Conservation (phyloP, 1,140 invertebrate genomes). For the Megalopta genalis region DNA sequence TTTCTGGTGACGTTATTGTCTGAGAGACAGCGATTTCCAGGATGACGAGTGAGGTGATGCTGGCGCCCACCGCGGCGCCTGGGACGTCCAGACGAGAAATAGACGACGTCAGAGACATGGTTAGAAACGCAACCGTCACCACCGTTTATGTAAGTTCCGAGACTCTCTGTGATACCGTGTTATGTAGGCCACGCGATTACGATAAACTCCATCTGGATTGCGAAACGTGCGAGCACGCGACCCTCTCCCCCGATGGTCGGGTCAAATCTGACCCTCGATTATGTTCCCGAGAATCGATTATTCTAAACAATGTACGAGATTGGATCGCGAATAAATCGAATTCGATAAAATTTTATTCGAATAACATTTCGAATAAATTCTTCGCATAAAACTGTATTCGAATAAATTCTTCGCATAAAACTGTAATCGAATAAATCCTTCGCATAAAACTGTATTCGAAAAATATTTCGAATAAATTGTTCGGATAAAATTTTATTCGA, state of each 20-base stretch:
- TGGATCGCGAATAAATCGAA: too few species aligned
- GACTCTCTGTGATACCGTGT: background rate
- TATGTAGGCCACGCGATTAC: background rate
- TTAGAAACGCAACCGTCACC: conserved; percentile 76
- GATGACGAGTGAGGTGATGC: conserved; percentile 74
- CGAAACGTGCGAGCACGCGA: too few species aligned
- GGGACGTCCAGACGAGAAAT: conserved; percentile 73
- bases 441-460: too few species aligned
- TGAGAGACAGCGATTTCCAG: background rate
- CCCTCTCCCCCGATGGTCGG: background rate
- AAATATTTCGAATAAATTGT: too few species aligned
- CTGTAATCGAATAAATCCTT: too few species aligned
- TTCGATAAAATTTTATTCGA: too few species aligned
- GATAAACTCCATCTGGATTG: background rate
- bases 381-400: too few species aligned
- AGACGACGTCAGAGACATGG: conserved; percentile 78
- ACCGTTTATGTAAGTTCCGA: conserved; percentile 77
- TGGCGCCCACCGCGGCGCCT: conserved; percentile 71
- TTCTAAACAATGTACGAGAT: too few species aligned
- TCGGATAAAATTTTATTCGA: too few species aligned
- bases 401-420: too few species aligned
- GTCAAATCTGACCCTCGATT: background rate
- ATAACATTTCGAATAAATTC: too few species aligned
- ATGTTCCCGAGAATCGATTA: too few species aligned
- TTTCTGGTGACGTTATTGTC: background rate